Evolutionary conservation across 2,888 invertebrate species (phyloP).

Genomic region (Drosophila cyrtoloma): DNA sequence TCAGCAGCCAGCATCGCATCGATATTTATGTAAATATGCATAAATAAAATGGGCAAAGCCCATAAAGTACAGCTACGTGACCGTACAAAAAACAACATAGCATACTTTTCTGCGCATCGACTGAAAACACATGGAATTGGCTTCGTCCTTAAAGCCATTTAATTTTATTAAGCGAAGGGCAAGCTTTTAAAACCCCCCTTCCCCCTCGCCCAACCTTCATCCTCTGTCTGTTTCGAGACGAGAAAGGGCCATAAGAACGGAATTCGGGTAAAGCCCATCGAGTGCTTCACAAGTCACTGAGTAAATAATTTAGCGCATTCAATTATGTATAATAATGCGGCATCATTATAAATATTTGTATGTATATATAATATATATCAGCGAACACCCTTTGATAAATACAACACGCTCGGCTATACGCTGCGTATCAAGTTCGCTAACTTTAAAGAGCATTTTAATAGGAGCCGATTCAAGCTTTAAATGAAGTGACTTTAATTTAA

Average conservation of each 20-base stretch:
- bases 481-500: background rate
- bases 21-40: conserved; percentile 65
- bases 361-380: conserved; percentile 10
- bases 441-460: conserved; percentile 1
- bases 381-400: conserved; percentile 32
- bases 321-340: conserved; percentile 72
- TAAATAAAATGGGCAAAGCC: conserved; percentile 52
- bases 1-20: conserved; percentile 36
- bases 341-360: conserved; percentile 18
- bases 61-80: conserved; percentile 58
- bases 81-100: conserved; percentile 34
- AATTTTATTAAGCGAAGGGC: conserved; percentile 67
- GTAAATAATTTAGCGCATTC: conserved; percentile 72
- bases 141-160: conserved; percentile 69
- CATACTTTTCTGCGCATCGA: conserved; percentile 43
- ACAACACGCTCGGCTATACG: conserved; percentile 8
- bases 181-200: conserved; percentile 41
- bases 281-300: conserved; percentile 52
- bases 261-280: conserved; percentile 13
- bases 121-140: conserved; percentile 34
- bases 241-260: conserved; percentile 4
- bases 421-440: conserved; percentile 25
- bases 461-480: background rate
- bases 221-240: background rate
- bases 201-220: background rate